Base-by-base conservation (phyloP, 2,113 vertebrate genomes). In the Rhinopomastus cyanomelas region DNA sequence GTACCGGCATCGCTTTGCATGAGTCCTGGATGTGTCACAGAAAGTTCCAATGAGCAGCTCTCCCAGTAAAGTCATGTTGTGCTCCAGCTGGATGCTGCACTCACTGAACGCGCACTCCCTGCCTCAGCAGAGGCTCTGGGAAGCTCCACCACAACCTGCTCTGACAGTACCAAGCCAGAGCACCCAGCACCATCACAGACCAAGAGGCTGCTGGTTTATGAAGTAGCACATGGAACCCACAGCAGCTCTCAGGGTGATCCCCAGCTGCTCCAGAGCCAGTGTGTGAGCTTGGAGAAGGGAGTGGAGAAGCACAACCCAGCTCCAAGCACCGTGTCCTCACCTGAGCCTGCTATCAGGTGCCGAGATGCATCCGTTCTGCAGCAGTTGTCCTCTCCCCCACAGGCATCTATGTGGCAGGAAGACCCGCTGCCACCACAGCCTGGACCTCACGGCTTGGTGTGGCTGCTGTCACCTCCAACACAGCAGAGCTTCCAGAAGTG, bases 351-450 rank as follows among this genome's bases (percentile, higher is more conserved):
- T 93, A 78, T 84, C 89, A 93, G 30, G 88, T 95, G 84, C 91
- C 27, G 30, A 73, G 90, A 93, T 75, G 81, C 94, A 95, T 95
- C 79, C 42, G 94, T 56, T 95, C 94, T 95, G 90, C 72, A 57
- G 84, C 42, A 69, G 67, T 14, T 57, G 65, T 69, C 69, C 73
- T 78, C 71, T 92, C 57, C 62, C 39, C 67, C 32, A 51, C 3
- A 5, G 75, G 75, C 88, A 95, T 96, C 69, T 93, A 95, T 55
- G 55, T 39, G 78, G 69, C 25, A 69, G 81, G 46, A 92, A 62
- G 39, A 39, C n/a, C 11, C 25, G 13, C 44, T n/a, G 52, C 1
- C 3, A 17, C 26, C 4, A 5, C 49, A 46, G 85, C 27, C n/a
- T 66, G 30, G 20, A 46, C 29, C 37, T 80, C 57, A 12, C 37